Evolutionary conservation across 1,140 invertebrate species (phyloP).

Genomic region (Micrasema minimum): DNA sequence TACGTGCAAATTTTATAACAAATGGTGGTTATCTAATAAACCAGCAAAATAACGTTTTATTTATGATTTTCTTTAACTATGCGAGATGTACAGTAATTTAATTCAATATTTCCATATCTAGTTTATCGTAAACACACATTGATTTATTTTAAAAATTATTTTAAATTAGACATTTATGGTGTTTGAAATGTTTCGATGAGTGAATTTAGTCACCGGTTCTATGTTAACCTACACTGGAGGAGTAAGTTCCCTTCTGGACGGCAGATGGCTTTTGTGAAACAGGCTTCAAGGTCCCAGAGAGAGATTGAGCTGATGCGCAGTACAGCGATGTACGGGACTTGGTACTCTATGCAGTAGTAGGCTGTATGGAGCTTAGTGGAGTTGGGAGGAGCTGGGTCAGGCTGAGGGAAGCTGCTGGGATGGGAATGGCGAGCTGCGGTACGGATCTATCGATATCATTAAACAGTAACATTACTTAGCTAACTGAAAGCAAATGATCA

Average conservation of each 20-base stretch:
- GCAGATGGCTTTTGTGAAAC: constrained; percentile 47
- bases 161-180: constrained; percentile 18
- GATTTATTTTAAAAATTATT: constrained; percentile 13
- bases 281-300: constrained; percentile 37
- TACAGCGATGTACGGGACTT: not conserved
- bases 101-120: constrained; percentile 20
- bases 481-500: constrained; percentile 45
- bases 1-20: constrained; percentile 1
- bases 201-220: constrained; percentile 20
- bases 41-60: not conserved
- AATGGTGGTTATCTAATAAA: not conserved
- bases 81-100: constrained; percentile 14
- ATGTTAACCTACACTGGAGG: constrained; percentile 13
- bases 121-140: constrained; percentile 26
- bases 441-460: constrained; percentile 16
- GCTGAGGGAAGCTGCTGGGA: not conserved
- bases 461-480: constrained; percentile 27
- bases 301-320: not conserved
- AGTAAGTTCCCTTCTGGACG: constrained; percentile 47
- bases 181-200: constrained; percentile 32
- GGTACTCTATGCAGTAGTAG: not conserved
- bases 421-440: constrained; percentile 2
- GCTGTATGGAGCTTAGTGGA: not conserved
- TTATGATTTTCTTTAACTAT: constrained; percentile 20
- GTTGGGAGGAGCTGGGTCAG: not conserved